Base-by-base conservation (phyloP, 2,888 invertebrate genomes). In the Cephalotes varians region DNA sequence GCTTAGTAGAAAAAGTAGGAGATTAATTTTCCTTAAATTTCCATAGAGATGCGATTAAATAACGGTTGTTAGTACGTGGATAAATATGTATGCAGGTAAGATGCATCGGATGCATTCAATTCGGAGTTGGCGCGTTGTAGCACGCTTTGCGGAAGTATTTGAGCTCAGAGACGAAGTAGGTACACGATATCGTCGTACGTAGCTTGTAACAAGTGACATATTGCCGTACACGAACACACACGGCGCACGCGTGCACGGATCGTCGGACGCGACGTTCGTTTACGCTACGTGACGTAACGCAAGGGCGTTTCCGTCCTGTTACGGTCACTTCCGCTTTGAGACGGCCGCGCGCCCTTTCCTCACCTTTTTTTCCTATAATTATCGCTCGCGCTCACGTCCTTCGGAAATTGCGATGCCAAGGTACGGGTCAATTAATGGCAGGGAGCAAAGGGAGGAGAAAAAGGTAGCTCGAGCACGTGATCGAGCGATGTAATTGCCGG, bases 241-340 rank as follows among this genome's bases (percentile, higher is more conserved):
- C 47, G 34, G 64, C 51, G 37, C 69, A 44, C 72, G 73, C 47
- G 60, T 49, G 81, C 37, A 76, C 65, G 44, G 15, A 67, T 34
- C 80, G 77, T 73, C 72, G 34, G 60, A 73, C 69, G 83, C 56
- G 49, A 37, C 56, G 79, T 80, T 80, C 83, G 81, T 67, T 83
- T 56, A 65, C 64, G 34, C 64, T 64, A 72, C 58, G 81, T 86
- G 84, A 88, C 86, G 86, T 84, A 87, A 90, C 82, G 87, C 85
- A 86, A 88, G 83, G 86, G 86, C 87, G 82, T 86, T 90, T 90
- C 90, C 90, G 90, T 81, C 58, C 64, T 56, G 65, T 74, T 81
- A 73, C 74, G 79, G 64, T 82, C 84, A 84, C 87, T 89, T 90
- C 88, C 90, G 88, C 56, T 51, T 28, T n/a, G 54, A 56, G 64